Conservation (phyloP, 92 coral and sea anemone species). For the Meandrina meandrites region DNA sequence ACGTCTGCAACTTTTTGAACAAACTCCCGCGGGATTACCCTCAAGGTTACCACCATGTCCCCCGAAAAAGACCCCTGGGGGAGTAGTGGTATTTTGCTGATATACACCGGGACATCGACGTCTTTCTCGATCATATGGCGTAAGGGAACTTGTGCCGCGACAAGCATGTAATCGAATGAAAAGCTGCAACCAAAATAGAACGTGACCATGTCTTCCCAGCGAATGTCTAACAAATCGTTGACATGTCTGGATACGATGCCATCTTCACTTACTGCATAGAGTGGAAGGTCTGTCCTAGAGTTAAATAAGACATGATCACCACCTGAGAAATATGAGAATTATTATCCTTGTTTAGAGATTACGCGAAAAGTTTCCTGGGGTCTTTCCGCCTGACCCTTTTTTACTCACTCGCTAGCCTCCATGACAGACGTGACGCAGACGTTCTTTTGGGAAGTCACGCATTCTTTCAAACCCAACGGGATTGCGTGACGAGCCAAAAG, state of each 20-base stretch:
- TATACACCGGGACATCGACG: not conserved
- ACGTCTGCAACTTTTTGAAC: conserved; percentile 27
- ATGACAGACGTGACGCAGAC: no score
- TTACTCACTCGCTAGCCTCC: no score
- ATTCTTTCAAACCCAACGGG: no score
- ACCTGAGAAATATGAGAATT: not conserved
- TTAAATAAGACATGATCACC: not conserved
- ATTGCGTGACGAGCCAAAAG: no score
- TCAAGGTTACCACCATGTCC: conserved; percentile 29
- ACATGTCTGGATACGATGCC: conserved; percentile 10
- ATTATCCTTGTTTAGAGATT: not conserved
- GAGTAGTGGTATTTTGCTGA: conserved; percentile 16
- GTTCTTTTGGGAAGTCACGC: no score
- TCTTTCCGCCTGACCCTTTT: no score
- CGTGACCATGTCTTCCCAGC: conserved; percentile 49
- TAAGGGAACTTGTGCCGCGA: conserved; percentile 17
- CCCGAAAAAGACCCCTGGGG: conserved; percentile 40
- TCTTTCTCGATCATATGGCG: conserved; percentile 38
- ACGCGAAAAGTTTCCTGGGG: no score
- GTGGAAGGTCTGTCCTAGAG: conserved; percentile 38
- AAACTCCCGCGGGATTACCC: conserved; percentile 28
- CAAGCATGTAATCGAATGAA: conserved; percentile 35
- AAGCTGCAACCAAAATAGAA: conserved; percentile 46
- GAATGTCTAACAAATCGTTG: conserved; percentile 16
- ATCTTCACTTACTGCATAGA: conserved; percentile 34